Evolutionary conservation across 2,113 vertebrate genomes (phyloP).

Genomic region (Pipra filicauda): DNA sequence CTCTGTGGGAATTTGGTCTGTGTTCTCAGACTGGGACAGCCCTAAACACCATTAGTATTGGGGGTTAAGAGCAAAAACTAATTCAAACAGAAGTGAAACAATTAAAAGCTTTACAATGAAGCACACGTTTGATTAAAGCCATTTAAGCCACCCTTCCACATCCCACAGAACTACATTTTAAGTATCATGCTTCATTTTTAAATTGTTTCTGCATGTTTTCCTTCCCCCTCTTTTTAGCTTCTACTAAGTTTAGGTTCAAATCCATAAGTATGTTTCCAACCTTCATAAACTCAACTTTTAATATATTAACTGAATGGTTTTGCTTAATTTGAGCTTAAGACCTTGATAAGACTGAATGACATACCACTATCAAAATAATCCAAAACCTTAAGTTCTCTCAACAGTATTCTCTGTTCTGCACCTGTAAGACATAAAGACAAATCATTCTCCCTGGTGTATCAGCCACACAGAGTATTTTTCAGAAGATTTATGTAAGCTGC

Average conservation of each 20-base stretch:
- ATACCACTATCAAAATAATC: background rate
- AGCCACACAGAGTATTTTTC: background rate
- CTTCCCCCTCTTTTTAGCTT: background rate
- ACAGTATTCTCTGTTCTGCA: background rate
- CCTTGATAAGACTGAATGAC: background rate
- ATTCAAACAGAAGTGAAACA: background rate
- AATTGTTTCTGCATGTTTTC: background rate
- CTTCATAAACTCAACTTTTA: background rate
- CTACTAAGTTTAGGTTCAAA: background rate
- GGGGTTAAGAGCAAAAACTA: background rate
- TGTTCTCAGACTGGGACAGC: background rate
- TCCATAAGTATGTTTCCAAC: background rate
- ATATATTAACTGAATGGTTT: background rate
- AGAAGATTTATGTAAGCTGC: background rate
- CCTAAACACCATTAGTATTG: background rate
- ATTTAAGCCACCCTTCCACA: background rate
- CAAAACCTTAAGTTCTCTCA: background rate
- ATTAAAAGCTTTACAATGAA: background rate
- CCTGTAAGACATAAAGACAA: background rate
- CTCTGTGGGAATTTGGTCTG: background rate
- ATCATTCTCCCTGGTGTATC: background rate
- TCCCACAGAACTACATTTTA: background rate
- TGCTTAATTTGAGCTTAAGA: background rate
- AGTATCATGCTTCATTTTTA: background rate
- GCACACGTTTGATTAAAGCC: background rate